Conservation (phyloP, 2,888 invertebrate species). For the Drosophila percnosoma region DNA sequence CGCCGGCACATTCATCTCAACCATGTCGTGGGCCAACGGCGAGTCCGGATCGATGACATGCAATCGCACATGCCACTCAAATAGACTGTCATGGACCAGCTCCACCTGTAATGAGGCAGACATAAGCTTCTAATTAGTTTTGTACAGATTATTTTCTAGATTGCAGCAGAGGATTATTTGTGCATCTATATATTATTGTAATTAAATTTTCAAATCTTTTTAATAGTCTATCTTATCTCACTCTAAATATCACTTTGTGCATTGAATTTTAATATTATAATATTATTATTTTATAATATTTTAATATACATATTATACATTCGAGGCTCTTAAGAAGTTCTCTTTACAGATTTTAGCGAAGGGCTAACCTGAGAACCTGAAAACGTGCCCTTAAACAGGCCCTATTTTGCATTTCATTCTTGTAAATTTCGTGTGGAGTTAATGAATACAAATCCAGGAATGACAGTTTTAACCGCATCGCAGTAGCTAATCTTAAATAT, state of each 20-base stretch:
- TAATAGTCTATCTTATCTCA: no score
- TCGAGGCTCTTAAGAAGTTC: neutral
- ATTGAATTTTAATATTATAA: neutral
- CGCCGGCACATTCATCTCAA: conserved; percentile 89
- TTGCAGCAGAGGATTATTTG: neutral
- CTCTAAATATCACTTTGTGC: neutral
- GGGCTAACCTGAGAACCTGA: no score
- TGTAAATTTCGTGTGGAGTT: neutral
- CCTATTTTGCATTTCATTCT: neutral
- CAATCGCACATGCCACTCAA: conserved; percentile 94
- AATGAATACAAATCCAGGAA: neutral
- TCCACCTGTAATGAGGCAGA: conserved; percentile 86
- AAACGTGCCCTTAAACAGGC: neutral
- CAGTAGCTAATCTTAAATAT: neutral
- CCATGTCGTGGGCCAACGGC: conserved; percentile 92
- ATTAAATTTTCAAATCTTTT: neutral
- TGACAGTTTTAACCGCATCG: neutral
- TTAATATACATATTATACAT: no score
- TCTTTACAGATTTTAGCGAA: neutral
- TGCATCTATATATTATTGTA: neutral
- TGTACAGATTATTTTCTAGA: neutral
- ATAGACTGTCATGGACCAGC: conserved; percentile 93
- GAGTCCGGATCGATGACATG: conserved; percentile 93
- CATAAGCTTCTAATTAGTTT: neutral
- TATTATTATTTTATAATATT: no score